phyloP scores from a whole-genome alignment of 2,888 invertebrate genomes.

The Drosophila multiciliata region DNA sequence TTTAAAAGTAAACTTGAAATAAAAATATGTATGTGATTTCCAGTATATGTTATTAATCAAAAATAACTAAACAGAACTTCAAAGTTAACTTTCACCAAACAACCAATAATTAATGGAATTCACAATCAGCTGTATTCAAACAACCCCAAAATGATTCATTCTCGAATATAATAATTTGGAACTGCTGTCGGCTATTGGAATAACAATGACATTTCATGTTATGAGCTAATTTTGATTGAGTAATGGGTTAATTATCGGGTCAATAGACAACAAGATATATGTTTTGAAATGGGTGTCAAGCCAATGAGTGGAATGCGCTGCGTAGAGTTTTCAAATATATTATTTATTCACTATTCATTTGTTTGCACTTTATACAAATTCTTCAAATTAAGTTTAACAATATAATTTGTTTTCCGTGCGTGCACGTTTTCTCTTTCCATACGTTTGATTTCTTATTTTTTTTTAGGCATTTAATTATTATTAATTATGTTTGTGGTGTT shows the following conservation, averaged over 20 bases:
- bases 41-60: neutral
- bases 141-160: neutral
- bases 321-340: slow-evolving; percentile 59
- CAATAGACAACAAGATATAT: slow-evolving; percentile 1
- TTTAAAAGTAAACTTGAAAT: neutral
- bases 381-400: slow-evolving; percentile 59
- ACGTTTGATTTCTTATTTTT: slow-evolving; percentile 5
- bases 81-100: neutral
- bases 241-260: slow-evolving; percentile 43
- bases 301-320: neutral
- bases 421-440: slow-evolving; percentile 30
- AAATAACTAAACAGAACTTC: neutral
- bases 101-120: neutral
- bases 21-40: neutral
- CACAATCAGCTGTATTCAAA: neutral
- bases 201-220: slow-evolving; percentile 12
- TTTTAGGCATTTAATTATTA: slow-evolving; percentile 27
- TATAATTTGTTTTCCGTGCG: slow-evolving; percentile 31
- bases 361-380: slow-evolving; percentile 59
- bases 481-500: slow-evolving; percentile 36
- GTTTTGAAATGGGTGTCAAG: slow-evolving; percentile 9
- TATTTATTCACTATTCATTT: slow-evolving; percentile 74
- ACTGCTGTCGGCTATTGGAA: neutral
- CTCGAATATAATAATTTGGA: neutral
- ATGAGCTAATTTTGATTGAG: slow-evolving; percentile 31